Conservation (phyloP, 2,888 invertebrate genomes). For the Isotomurus palustris region DNA sequence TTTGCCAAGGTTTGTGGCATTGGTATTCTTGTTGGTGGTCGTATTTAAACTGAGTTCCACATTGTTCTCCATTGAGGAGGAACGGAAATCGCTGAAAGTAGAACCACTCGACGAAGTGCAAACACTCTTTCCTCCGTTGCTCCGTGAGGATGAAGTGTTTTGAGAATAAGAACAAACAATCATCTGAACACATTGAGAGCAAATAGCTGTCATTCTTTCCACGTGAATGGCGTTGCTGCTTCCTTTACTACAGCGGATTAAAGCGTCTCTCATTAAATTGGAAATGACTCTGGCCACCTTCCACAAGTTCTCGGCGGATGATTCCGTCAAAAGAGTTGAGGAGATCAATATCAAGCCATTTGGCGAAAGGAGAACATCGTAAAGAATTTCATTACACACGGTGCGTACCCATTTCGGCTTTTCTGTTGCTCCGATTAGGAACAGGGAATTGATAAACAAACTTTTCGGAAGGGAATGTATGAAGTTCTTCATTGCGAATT, state of each 20-base stretch:
- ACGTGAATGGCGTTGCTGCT: neutral
- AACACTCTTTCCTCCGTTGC: no score
- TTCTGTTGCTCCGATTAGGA: slow-evolving; percentile 32
- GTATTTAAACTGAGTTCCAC: no score
- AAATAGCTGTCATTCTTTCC: neutral
- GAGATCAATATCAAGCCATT: slow-evolving; percentile 29
- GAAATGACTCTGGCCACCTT: slow-evolving; percentile 26
- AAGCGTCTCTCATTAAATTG: slow-evolving; percentile 22
- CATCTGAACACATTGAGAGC: slow-evolving; percentile 6
- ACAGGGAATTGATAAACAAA: slow-evolving; percentile 27
- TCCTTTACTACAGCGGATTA: neutral
- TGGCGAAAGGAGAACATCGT: slow-evolving; percentile 19
- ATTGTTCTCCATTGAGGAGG: no score
- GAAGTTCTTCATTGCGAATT: slow-evolving; percentile 10
- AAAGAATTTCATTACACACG: slow-evolving; percentile 27
- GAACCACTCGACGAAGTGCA: no score
- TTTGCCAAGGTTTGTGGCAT: neutral
- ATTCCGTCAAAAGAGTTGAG: slow-evolving; percentile 20
- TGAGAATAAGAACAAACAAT: neutral
- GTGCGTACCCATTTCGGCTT: slow-evolving; percentile 31
- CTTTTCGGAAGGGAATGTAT: slow-evolving; percentile 16
- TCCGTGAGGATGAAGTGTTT: no score
- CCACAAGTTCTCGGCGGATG: slow-evolving; percentile 28
- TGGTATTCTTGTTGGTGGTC: neutral
- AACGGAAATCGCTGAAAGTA: no score